These are phyloP conservation scores for Odontesthes bonariensis DNA, from an alignment of 2,113 vertebrate species.

Conservation along the genomic window DNA sequence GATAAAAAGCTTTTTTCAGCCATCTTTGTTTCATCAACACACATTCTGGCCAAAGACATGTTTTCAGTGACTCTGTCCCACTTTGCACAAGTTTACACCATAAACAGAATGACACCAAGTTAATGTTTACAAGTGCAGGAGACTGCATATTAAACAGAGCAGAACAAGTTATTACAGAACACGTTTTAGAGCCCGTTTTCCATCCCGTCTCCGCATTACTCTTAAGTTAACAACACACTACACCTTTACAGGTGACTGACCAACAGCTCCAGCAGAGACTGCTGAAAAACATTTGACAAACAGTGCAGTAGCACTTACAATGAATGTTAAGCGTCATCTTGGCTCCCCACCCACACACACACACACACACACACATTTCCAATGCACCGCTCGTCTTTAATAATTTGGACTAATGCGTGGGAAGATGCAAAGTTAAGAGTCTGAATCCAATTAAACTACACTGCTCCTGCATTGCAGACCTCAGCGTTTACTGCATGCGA, in stretches of 20 bases:
- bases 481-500: neutral
- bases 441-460: neutral
- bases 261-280: neutral
- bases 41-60: constrained; percentile 1
- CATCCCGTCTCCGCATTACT: neutral
- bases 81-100: neutral
- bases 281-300: neutral
- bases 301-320: constrained; percentile 4
- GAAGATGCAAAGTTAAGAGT: neutral
- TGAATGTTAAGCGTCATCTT: constrained; percentile 7
- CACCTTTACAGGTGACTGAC: neutral
- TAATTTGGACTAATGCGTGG: neutral
- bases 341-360: neutral
- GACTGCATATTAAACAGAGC: constrained; percentile 15
- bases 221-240: neutral
- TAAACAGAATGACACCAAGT: neutral
- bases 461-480: neutral
- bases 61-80: neutral
- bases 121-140: constrained; percentile 18
- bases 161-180: constrained; percentile 12
- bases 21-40: neutral
- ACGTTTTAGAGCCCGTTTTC: constrained; percentile 9
- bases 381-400: neutral
- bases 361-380: neutral
- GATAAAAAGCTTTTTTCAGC: constrained; percentile 14